Evolutionary conservation across 1,140 invertebrate species (phyloP).

Genomic region (Episyrphus balteatus): DNA sequence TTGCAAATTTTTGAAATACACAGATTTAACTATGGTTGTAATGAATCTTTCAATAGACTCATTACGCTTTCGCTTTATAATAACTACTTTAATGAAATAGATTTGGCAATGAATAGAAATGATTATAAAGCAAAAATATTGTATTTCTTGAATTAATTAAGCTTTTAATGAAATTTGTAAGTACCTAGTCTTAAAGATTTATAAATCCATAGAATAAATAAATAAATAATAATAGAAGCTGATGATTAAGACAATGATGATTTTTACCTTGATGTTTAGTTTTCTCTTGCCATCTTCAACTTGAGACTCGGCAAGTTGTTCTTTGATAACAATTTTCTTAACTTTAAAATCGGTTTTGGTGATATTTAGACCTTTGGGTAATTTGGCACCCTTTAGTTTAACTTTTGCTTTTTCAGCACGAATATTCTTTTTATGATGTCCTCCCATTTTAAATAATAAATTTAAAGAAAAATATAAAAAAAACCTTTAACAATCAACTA

Average conservation of each 20-base stretch:
- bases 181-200: too few species aligned
- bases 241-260: slow-evolving; percentile 39
- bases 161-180: too few species aligned
- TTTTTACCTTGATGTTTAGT: slow-evolving; percentile 63
- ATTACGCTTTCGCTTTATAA: too few species aligned
- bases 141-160: too few species aligned
- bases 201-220: too few species aligned
- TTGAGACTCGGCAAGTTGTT: slow-evolving; percentile 57
- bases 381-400: slow-evolving; percentile 58
- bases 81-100: slow-evolving; percentile 1
- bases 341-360: slow-evolving; percentile 81
- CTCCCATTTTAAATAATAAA: slow-evolving; percentile 19
- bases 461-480: too few species aligned
- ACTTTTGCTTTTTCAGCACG: slow-evolving; percentile 68
- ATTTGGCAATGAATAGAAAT: too few species aligned
- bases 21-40: too few species aligned
- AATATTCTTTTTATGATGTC: slow-evolving; percentile 54
- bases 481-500: too few species aligned
- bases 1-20: too few species aligned
- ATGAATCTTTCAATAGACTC: too few species aligned
- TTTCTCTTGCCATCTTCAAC: slow-evolving; percentile 52
- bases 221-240: slow-evolving; percentile 11
- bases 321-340: slow-evolving; percentile 68
- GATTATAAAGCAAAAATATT: too few species aligned
- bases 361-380: slow-evolving; percentile 70